Base-by-base conservation (phyloP, 2,888 invertebrate genomes). In the Leucophenga montana region DNA sequence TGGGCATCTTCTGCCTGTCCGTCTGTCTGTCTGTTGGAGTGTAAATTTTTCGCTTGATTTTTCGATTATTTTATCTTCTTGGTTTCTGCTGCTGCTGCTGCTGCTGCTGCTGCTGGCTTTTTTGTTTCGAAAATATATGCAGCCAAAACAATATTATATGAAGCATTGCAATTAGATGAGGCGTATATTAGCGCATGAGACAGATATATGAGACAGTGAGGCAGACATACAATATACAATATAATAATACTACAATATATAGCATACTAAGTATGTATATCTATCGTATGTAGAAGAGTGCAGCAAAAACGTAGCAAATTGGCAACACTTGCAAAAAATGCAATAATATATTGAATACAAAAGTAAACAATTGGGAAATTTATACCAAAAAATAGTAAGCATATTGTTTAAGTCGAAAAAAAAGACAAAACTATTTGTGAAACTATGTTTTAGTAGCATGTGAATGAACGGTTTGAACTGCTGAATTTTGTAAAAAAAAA, bases 81-180 rank as follows among this genome's bases (percentile, higher is more conserved):
- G 11, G 2, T 48, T 20, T 65, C 68, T 62, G 67, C 67, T 73
- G 74, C 75, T 72, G 73, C 75, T 70, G 72, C 76, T 73, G 76
- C 73, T 79, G 77, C 73, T 80, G 72, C 71, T 72, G 73, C 67
- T 74, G 69, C 9, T 68, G 70, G 46, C 67, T 68, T 33, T 72
- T 57, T 31, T 70, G 33, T 8, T 69, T 66, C n/a, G 11, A 64
- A 27, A 18, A 14, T 20, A 46, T 64, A 11, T 64, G 62, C 62
- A 48, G 62, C 62, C 62, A 64, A 64, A 64, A 64, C 48, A 64
- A 64, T 46, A 64, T 77, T 80, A 82, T 80, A 83, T 82, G 82
- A 82, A 82, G 82, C 82, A 82, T 82, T 84, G 76, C 85, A 82
- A 80, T 82, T 82, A 85, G 82, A 82, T 82, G 82, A 85, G 82